Percentiles rank a stretch among this genome's conserved stretches.
phyloP scores from a whole-genome alignment of 2,888 invertebrate genomes.

The Epistrophella euchroma region DNA sequence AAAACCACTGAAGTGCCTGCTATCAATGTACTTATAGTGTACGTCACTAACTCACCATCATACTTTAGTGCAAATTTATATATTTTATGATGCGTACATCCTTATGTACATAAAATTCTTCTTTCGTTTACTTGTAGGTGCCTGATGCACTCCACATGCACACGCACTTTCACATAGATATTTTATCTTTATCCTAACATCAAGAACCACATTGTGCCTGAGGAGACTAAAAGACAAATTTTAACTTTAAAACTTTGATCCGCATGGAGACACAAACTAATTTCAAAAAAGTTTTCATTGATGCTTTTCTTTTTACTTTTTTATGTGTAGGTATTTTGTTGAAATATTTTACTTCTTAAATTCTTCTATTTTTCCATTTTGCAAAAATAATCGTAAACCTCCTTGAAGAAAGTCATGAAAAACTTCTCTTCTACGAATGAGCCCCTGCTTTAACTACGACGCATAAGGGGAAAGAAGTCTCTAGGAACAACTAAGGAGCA shows the following conservation, averaged over 20 bases:
- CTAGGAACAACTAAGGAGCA: too few species aligned
- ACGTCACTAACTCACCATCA: not conserved
- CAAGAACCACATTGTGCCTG: slow-evolving; percentile 16
- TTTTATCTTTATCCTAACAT: not conserved
- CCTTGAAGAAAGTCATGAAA: slow-evolving; percentile 29
- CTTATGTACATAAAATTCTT: not conserved
- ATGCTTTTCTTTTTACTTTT: not conserved
- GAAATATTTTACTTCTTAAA: slow-evolving; percentile 21
- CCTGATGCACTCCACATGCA: not conserved
- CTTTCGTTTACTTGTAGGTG: not conserved
- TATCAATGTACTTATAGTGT: slow-evolving; percentile 5
- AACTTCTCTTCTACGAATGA: slow-evolving; percentile 21
- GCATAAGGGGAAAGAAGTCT: not conserved
- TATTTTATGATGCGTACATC: slow-evolving; percentile 31
- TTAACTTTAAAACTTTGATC: slow-evolving; percentile 58
- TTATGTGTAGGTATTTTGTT: not conserved
- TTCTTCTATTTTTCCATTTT: slow-evolving; percentile 29
- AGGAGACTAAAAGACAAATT: slow-evolving; percentile 28
- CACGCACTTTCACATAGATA: slow-evolving; percentile 10
- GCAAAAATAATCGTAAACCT: slow-evolving; percentile 29
- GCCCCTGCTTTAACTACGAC: not conserved
- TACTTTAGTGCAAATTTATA: slow-evolving; percentile 7
- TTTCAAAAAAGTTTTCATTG: slow-evolving; percentile 46
- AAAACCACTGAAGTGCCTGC: slow-evolving; percentile 5
- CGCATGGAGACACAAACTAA: slow-evolving; percentile 54